These are phyloP conservation scores for Meriones psammophilus DNA, from an alignment of 2,797 vertebrate species.

Conservation along the genomic window DNA sequence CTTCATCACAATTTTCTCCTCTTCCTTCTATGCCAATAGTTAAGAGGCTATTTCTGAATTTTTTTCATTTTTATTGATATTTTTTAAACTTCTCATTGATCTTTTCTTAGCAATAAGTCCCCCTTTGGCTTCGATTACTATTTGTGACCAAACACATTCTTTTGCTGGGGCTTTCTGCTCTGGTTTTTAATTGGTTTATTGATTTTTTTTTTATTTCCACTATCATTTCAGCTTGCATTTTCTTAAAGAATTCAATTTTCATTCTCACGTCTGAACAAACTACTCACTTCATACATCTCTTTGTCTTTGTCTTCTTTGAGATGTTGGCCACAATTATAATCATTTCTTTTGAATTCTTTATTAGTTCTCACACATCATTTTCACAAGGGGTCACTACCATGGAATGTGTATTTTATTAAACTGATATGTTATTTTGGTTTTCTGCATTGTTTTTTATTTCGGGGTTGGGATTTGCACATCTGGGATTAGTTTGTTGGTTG, in stretches of 20 bases:
- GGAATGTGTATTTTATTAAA: conserved; percentile 4
- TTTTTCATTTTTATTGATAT: not conserved
- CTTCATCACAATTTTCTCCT: not conserved
- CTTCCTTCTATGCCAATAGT: not conserved
- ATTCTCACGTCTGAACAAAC: not conserved
- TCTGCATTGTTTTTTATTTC: conserved; percentile 26
- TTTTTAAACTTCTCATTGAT: not conserved
- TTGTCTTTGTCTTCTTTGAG: not conserved
- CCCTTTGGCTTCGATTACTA: not conserved
- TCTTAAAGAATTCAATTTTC: not conserved
- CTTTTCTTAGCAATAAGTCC: not conserved
- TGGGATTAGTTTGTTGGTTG: conserved; percentile 20
- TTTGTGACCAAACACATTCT: not conserved
- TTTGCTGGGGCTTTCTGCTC: not conserved
- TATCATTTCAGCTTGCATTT: not conserved
- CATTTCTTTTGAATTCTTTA: not conserved
- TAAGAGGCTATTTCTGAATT: not conserved
- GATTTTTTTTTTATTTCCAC: not conserved
- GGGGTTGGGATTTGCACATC: not conserved
- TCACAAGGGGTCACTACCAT: not conserved
- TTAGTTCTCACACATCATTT: not conserved
- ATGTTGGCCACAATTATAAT: not conserved
- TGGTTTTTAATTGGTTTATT: not conserved
- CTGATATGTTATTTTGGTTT: not conserved
- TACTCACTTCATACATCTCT: not conserved